phyloP scores from a whole-genome alignment of 2,113 vertebrate genomes.

The Microcebus lehilahytsara region DNA sequence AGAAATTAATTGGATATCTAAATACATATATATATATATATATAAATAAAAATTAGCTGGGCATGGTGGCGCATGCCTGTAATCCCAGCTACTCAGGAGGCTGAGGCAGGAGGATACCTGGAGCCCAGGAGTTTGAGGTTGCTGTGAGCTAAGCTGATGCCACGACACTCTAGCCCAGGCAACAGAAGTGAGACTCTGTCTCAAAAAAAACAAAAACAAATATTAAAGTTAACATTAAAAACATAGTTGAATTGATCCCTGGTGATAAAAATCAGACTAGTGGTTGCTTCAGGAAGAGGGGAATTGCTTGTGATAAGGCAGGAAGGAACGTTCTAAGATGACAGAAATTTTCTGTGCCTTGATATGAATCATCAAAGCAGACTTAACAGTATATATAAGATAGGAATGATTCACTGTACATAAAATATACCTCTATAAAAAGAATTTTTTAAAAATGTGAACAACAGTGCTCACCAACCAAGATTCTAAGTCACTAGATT shows the following conservation, averaged over 20 bases:
- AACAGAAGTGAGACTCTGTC: too few species aligned
- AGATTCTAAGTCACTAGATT: neutral
- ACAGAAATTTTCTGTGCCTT: neutral
- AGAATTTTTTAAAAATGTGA: neutral
- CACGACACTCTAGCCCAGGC: too few species aligned
- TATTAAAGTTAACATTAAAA: neutral
- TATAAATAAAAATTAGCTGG: too few species aligned
- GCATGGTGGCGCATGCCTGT: too few species aligned
- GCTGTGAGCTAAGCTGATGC: too few species aligned
- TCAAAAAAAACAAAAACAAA: constrained; percentile 32
- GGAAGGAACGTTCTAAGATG: neutral
- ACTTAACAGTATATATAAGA: neutral
- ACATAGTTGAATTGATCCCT: neutral
- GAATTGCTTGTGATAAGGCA: neutral
- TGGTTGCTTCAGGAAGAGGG: neutral
- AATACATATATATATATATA: too few species aligned
- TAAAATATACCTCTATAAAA: neutral
- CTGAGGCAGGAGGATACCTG: too few species aligned
- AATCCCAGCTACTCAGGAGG: too few species aligned
- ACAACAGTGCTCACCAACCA: neutral
- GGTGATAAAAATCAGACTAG: neutral
- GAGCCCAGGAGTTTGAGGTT: too few species aligned
- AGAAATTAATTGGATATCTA: too few species aligned
- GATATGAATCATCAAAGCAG: neutral
- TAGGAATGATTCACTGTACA: neutral